Conservation (phyloP, 2,113 vertebrate genomes). For the Alethe diademata region DNA sequence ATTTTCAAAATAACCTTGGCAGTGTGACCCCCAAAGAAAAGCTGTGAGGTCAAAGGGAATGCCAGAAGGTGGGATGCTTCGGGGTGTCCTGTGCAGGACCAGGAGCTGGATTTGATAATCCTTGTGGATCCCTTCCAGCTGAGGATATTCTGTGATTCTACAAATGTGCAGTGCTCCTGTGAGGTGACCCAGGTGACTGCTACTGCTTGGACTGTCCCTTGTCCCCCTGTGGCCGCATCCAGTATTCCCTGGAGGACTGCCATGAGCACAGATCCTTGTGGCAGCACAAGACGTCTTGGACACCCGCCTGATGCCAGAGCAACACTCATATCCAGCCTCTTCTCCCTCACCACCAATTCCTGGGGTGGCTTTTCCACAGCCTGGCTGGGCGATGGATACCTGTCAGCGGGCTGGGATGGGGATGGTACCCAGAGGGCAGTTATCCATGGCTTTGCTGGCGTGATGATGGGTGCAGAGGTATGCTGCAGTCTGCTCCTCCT, state of each 20-base stretch:
- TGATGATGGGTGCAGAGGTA: not conserved
- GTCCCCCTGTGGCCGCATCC: rapidly evolving
- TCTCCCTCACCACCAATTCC: not conserved
- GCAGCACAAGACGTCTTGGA: rapidly evolving
- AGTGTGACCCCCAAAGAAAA: not conserved
- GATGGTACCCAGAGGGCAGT: not conserved
- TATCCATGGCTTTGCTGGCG: rapidly evolving
- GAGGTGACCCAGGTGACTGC: not conserved
- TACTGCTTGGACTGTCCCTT: rapidly evolving
- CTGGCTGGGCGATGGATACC: rapidly evolving
- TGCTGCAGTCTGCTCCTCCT: not conserved
- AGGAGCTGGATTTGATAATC: not conserved
- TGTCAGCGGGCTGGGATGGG: rapidly evolving
- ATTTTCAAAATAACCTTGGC: not conserved
- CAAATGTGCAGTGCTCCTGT: not conserved
- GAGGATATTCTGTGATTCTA: not conserved
- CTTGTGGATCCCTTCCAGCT: not conserved
- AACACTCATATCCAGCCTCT: not conserved
- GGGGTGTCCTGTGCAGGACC: not conserved
- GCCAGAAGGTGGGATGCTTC: not conserved
- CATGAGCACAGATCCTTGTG: not conserved
- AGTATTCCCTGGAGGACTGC: not conserved
- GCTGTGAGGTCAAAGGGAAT: not conserved
- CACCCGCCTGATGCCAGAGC: not conserved
- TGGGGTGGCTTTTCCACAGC: rapidly evolving